phyloP scores from a whole-genome alignment of 2,888 invertebrate genomes.

The Polyploca ridens region DNA sequence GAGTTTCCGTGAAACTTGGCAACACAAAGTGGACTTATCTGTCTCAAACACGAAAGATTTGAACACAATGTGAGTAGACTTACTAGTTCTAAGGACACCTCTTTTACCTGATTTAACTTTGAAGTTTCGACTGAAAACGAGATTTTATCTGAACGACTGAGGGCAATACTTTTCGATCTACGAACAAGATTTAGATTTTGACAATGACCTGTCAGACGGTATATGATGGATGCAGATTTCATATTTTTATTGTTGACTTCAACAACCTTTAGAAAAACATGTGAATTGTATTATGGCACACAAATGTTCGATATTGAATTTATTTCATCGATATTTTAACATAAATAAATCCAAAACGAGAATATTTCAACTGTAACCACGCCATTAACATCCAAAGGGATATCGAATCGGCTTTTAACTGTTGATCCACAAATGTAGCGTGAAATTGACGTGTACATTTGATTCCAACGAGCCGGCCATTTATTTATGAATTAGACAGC shows the following conservation, averaged over 20 bases:
- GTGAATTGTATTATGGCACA: not conserved
- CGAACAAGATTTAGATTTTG: not conserved
- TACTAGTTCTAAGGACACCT: conserved; percentile 26
- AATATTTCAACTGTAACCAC: not conserved
- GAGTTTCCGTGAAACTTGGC: not conserved
- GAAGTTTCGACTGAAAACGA: conserved; percentile 25
- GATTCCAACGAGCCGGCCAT: not conserved
- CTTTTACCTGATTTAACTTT: conserved; percentile 43
- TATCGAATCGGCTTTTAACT: not conserved
- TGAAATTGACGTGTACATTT: not conserved
- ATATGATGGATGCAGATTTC: too few relatives aligned
- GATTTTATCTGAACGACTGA: not conserved
- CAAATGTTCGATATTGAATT: not conserved
- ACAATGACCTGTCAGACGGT: not conserved
- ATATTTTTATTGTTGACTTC: too few relatives aligned
- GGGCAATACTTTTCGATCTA: not conserved
- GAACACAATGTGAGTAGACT: conserved; percentile 26
- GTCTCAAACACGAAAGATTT: conserved; percentile 7
- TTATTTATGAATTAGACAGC: conserved; percentile 1
- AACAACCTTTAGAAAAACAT: too few relatives aligned
- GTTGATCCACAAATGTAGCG: not conserved
- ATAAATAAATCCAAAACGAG: not conserved
- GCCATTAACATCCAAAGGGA: not conserved
- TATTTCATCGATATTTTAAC: not conserved
- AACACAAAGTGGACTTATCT: not conserved